Conservation (phyloP, 2,888 invertebrate genomes). For the Leptura quadrifasciata region DNA sequence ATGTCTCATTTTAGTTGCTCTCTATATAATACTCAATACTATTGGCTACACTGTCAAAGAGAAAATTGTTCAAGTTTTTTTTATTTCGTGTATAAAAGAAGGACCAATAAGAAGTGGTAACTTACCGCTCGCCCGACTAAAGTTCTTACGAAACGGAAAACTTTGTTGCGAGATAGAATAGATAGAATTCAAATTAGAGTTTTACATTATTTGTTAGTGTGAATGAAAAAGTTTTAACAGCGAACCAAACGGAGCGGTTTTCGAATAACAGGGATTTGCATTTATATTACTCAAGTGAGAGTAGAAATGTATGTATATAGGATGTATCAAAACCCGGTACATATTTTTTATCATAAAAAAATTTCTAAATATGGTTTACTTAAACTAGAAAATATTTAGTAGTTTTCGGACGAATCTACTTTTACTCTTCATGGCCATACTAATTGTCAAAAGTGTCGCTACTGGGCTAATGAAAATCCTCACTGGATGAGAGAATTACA, state of each 20-base stretch:
- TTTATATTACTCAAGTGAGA: not conserved
- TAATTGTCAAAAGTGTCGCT: too few relatives aligned
- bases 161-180: not conserved
- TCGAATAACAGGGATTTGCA: not conserved
- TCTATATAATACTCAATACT: conserved; percentile 1
- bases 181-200: not conserved
- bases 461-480: too few relatives aligned
- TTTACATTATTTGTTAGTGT: conserved; percentile 1
- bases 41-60: not conserved
- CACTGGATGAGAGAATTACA: too few relatives aligned
- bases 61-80: conserved; percentile 3
- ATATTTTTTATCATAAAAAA: too few relatives aligned
- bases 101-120: not conserved
- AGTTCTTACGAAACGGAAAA: not conserved
- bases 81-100: not conserved
- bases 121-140: not conserved
- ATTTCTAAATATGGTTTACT: too few relatives aligned
- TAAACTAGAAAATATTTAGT: too few relatives aligned
- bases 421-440: too few relatives aligned
- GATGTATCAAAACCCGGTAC: not conserved
- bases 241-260: not conserved
- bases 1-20: not conserved
- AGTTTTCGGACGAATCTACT: too few relatives aligned
- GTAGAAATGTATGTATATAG: not conserved
- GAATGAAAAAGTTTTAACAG: not conserved